These are phyloP conservation scores for Crossocerus cetratus DNA, from an alignment of 2,888 invertebrate species.

Conservation along the genomic window DNA sequence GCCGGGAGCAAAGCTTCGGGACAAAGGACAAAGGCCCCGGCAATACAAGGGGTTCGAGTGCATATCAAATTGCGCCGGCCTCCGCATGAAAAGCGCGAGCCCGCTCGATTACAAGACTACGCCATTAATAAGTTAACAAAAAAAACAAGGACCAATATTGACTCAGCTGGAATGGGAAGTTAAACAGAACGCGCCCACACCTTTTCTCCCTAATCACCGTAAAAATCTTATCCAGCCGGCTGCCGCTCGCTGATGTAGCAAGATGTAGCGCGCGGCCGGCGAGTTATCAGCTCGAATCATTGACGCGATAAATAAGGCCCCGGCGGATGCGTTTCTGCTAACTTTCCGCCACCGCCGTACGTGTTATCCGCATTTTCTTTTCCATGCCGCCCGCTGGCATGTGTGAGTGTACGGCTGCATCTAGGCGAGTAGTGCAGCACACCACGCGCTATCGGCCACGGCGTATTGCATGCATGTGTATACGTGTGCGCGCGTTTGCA, in stretches of 20 bases:
- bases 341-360: background rate
- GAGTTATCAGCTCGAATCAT: background rate
- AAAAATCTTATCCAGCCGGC: background rate
- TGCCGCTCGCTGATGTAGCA: background rate
- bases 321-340: background rate
- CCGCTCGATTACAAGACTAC: background rate
- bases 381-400: background rate
- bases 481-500: conserved; percentile 8
- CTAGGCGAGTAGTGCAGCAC: background rate
- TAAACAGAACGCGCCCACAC: background rate
- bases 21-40: background rate
- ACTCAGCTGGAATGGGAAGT: background rate
- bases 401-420: background rate
- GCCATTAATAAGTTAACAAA: background rate
- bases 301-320: background rate
- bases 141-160: background rate
- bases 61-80: background rate
- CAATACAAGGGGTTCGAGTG: background rate
- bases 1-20: background rate
- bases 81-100: background rate
- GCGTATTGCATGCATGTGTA: background rate
- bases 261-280: background rate
- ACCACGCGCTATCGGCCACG: background rate
- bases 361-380: background rate
- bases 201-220: background rate